A percentile compares a stretch with the other conserved stretches of the same genome.
Conservation (phyloP, 2,888 invertebrate genomes). For the Catocala fraxini region DNA sequence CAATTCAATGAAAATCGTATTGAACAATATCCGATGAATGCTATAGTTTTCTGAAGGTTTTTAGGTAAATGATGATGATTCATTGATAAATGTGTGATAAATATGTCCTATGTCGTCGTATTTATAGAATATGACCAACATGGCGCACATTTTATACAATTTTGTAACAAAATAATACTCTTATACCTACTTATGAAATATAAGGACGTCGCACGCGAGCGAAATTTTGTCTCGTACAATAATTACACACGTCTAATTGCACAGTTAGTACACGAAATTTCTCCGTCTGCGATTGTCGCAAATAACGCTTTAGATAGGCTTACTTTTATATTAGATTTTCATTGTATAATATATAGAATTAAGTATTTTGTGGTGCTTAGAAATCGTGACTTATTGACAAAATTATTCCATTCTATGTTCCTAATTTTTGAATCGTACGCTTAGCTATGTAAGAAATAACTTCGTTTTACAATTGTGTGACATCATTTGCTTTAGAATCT, state of each 20-base stretch:
- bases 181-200: background rate
- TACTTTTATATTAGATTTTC: constrained; percentile 29
- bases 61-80: no score
- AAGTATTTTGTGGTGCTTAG: constrained; percentile 45
- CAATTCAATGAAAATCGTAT: no score
- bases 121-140: constrained; percentile 7
- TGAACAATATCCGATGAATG: no score
- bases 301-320: constrained; percentile 27
- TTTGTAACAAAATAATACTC: constrained; percentile 1
- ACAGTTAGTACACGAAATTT: no score
- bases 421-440: constrained; percentile 33
- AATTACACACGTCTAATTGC: no score
- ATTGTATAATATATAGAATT: constrained; percentile 31
- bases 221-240: no score
- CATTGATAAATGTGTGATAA: no score
- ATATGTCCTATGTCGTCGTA: constrained; percentile 1
- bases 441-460: constrained; percentile 22
- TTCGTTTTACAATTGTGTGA: constrained; percentile 16
- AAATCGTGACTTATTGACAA: constrained; percentile 37
- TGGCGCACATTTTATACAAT: background rate
- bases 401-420: constrained; percentile 47
- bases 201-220: no score
- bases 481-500: background rate
- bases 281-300: background rate
- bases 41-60: no score